These are phyloP conservation scores for Ptyas mucosa DNA, from an alignment of 2,113 vertebrate species.

Conservation along the genomic window DNA sequence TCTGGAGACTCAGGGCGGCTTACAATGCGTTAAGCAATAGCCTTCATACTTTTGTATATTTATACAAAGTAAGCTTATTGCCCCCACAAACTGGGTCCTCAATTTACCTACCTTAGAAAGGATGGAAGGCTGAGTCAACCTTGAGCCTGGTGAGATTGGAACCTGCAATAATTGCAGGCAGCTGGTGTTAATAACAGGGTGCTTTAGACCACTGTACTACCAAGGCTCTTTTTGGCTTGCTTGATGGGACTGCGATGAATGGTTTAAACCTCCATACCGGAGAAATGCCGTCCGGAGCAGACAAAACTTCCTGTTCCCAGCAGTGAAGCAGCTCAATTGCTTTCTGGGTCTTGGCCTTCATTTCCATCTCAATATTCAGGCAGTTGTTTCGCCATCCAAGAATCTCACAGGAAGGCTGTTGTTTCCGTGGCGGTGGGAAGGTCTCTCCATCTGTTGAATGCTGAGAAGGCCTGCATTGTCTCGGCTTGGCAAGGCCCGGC, in stretches of 20 bases:
- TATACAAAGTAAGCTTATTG: too few species aligned
- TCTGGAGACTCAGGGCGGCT: too few species aligned
- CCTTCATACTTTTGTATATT: too few species aligned
- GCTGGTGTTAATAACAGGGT: too few species aligned
- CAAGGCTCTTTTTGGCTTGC: too few species aligned
- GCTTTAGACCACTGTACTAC: too few species aligned
- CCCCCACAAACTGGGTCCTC: too few species aligned
- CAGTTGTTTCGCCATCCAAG: neutral
- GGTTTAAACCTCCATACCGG: neutral
- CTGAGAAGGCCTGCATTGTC: neutral
- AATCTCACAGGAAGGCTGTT: neutral
- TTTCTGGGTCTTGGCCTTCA: neutral
- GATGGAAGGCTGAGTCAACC: too few species aligned
- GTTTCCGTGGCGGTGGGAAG: neutral
- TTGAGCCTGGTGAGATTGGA: too few species aligned
- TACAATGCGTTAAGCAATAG: too few species aligned
- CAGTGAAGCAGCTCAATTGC: neutral
- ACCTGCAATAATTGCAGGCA: too few species aligned
- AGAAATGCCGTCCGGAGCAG: neutral
- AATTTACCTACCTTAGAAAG: too few species aligned
- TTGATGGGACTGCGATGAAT: neutral
- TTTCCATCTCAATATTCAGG: conserved; percentile 8
- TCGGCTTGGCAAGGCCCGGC: neutral
- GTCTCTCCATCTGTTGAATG: neutral
- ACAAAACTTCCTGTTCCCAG: neutral